Base-by-base conservation (phyloP, 2,888 invertebrate genomes). In the Globia sparganii region DNA sequence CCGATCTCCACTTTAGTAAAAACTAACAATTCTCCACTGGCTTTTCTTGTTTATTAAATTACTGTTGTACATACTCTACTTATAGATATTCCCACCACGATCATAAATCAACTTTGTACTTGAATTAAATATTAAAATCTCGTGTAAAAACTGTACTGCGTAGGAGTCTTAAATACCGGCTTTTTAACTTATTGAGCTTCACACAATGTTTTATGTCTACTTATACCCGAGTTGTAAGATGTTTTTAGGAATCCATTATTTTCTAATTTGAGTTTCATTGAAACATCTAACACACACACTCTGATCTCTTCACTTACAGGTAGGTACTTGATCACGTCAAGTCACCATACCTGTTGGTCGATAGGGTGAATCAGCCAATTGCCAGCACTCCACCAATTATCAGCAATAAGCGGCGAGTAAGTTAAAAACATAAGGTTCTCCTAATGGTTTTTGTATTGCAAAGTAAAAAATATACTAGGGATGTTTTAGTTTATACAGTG, bases 41-140 rank as follows among this genome's bases (percentile, higher is more conserved):
- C 88, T 89, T 90, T 92, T 90, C 92, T 91, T 89, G 91, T 92
- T 91, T 91, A 91, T 91, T 90, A 91, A 91, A 91, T 92, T 91
- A 91, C 89, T 87, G 86, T 87, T 84, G 89, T 90, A 89, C 90
- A 88, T 91, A 89, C 66, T 84, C 72, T 84, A n/a, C n/a, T n/a
- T n/a, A 83, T 83, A 86, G 86, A 84, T 84, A 88, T 89, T 88
- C 88, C 82, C 83, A 87, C 88, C 88, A 82, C 85, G 89, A 88
- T 80, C 86, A 82, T 88, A 86, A 86, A 88, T 87, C 80, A 86
- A 86, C 84, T 83, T 84, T 85, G 87, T 89, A 79, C 82, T 82
- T 85, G 83, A 85, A 88, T 87, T 86, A 80, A 83, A 84, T 88
- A 87, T 86, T 78, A 75, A 80, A 78, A 83, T 84, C 76, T 80